Conservation (phyloP, 2,888 invertebrate genomes). For the Drosophila paucipuncta region DNA sequence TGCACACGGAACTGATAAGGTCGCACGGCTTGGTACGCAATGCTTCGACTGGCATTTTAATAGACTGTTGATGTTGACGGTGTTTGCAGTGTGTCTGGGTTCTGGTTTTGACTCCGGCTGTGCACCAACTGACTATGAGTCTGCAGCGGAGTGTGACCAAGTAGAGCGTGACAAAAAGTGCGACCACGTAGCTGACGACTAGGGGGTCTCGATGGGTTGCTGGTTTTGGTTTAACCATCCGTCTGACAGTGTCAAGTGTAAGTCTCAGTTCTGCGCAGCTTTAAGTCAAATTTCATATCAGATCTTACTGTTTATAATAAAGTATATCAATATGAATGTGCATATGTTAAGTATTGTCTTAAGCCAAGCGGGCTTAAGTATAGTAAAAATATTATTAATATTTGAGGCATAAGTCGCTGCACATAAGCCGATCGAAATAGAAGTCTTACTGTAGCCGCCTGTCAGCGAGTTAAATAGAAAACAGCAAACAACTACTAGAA, state of each 20-base stretch:
- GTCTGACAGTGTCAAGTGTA: conserved; percentile 1
- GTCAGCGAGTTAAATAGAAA: neutral
- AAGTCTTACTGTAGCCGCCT: no score
- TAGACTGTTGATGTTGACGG: conserved; percentile 73
- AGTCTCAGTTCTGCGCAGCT: conserved; percentile 6
- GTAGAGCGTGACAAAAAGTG: conserved; percentile 56
- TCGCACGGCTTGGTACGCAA: conserved; percentile 67
- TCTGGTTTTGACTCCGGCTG: conserved; percentile 8
- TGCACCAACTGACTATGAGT: conserved; percentile 34
- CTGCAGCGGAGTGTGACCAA: conserved; percentile 31
- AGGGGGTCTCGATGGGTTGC: neutral
- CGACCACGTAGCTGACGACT: conserved; percentile 50
- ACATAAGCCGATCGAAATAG: no score
- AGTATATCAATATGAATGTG: neutral
- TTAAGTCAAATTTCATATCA: conserved; percentile 11
- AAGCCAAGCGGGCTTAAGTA: neutral
- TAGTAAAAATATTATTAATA: neutral
- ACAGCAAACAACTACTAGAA: no score
- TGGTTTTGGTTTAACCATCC: conserved; percentile 5
- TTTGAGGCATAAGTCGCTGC: neutral
- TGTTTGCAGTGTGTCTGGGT: conserved; percentile 73
- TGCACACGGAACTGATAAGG: conserved; percentile 53
- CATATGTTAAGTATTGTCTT: no score
- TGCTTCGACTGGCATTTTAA: conserved; percentile 77
- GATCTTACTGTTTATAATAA: neutral